Evolutionary conservation across 1,140 invertebrate species (phyloP), one percentile per base, ranked within the genome.

Genomic region (Daktulosphaira vitifoliae): DNA sequence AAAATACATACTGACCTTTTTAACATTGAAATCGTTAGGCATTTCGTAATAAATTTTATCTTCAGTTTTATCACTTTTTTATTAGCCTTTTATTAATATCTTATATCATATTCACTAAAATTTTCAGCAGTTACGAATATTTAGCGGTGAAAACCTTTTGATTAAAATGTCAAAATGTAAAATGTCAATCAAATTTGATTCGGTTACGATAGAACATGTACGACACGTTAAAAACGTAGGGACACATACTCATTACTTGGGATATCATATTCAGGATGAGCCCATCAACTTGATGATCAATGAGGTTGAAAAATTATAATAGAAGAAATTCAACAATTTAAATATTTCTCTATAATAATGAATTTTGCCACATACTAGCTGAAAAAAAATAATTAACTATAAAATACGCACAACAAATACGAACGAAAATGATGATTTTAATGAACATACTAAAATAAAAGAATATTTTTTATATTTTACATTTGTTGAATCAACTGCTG

Each of bases 271-370:
- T n/a, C 53, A 66, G 33, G 18, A 46, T 52, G 59, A 48, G 49
- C 44, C 56, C 59, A 68, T 65, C 20, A 64, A 68, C 44, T 23
- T 66, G 25, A 52, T 33, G 44, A 16, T 37, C 65, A 49, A 44
- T 59, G 71, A 62, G 66, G 67, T 67, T 42, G 62, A 50, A 53
- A 49, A n/a, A n/a, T n/a, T 44, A 70, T 72, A 44, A 50, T 71
- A 68, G 48, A 71, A 66, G 64, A 49, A 51, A 53, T 39, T n/a
- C n/a, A n/a, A n/a, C n/a, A n/a, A n/a, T n/a, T 65, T 1, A 65
- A 68, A 54, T 69, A 70, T 54, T 70, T 65, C 65, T 66, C 68
- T n/a, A 39, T 67, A 44, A 69, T 68, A 38, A 42, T 68, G 16
- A 48, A 69, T 53, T 69, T 26, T 38, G 64, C 66, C 66, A 22